These are phyloP conservation scores for Gnatocerus cornutus DNA, from an alignment of 2,888 invertebrate species.

Conservation along the genomic window DNA sequence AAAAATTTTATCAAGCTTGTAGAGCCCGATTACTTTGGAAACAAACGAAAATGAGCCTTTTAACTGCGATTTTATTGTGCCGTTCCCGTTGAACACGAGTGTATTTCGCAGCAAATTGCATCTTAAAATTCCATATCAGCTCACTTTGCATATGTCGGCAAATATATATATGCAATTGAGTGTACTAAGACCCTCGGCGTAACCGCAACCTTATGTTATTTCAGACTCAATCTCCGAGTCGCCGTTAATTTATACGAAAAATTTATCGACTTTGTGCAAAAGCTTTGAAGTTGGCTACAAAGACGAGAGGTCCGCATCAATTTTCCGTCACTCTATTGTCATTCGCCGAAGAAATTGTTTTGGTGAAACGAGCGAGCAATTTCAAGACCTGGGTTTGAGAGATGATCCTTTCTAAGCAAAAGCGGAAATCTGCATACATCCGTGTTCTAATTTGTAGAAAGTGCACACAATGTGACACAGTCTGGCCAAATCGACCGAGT, in stretches of 20 bases:
- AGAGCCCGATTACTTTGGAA: background rate
- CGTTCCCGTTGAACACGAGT: background rate
- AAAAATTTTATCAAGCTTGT: slow-evolving; percentile 1
- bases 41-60: slow-evolving; percentile 1
- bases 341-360: slow-evolving; percentile 26
- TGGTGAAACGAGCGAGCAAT: slow-evolving; percentile 24
- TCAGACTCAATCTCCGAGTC: background rate
- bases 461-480: slow-evolving; percentile 43
- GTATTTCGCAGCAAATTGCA: slow-evolving; percentile 5
- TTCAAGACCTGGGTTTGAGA: slow-evolving; percentile 23
- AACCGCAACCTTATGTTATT: slow-evolving; percentile 7
- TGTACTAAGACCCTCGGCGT: slow-evolving; percentile 1
- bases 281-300: slow-evolving; percentile 28
- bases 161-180: slow-evolving; percentile 2
- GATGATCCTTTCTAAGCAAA: slow-evolving; percentile 14
- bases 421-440: slow-evolving; percentile 41
- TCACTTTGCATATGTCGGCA: background rate
- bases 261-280: slow-evolving; percentile 6
- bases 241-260: slow-evolving; percentile 24
- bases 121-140: slow-evolving; percentile 2
- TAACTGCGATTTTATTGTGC: background rate
- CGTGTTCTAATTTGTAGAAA: slow-evolving; percentile 32
- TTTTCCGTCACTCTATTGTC: slow-evolving; percentile 33
- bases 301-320: slow-evolving; percentile 23
- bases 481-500: slow-evolving; percentile 35